Conservation (phyloP, 1,140 invertebrate genomes). For the Stratiolaelaps scimitus region DNA sequence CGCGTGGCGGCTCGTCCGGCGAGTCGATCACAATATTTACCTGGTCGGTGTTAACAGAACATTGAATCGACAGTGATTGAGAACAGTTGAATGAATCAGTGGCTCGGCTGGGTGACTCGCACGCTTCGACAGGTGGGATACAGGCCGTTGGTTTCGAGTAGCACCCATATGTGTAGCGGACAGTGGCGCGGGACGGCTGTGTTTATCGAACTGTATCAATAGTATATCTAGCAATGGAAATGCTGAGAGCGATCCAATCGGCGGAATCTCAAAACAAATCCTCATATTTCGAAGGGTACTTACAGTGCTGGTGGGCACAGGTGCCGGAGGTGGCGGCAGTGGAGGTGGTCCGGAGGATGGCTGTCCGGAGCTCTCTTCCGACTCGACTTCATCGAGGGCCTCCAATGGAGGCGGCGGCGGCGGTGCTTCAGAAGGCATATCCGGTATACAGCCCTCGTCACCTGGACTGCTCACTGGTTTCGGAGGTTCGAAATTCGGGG, state of each 20-base stretch:
- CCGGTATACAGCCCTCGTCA: conserved; percentile 2
- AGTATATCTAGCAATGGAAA: too few species aligned
- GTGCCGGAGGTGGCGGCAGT: conserved; percentile 1
- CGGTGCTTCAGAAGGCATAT: background rate
- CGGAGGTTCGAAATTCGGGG: conserved; percentile 15
- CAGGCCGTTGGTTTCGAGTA: too few species aligned
- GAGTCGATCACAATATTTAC: conserved; percentile 29
- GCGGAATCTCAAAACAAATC: too few species aligned
- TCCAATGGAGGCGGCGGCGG: conserved; percentile 51
- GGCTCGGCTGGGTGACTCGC: too few species aligned
- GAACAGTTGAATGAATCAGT: too few species aligned
- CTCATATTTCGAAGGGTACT: background rate
- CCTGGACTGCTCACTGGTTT: background rate
- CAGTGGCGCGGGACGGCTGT: too few species aligned
- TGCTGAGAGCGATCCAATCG: too few species aligned
- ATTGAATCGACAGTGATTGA: too few species aligned
- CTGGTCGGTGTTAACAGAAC: too few species aligned
- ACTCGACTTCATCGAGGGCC: conserved; percentile 34
- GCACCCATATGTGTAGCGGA: too few species aligned
- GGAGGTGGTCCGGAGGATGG: background rate
- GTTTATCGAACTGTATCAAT: too few species aligned
- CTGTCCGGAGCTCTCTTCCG: background rate
- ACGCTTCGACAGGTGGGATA: too few species aligned
- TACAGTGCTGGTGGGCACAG: conserved; percentile 22
- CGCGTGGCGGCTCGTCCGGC: conserved; percentile 27